Base-by-base conservation (phyloP, 2,888 invertebrate genomes). In the Hermaeophaga mercurialis region DNA sequence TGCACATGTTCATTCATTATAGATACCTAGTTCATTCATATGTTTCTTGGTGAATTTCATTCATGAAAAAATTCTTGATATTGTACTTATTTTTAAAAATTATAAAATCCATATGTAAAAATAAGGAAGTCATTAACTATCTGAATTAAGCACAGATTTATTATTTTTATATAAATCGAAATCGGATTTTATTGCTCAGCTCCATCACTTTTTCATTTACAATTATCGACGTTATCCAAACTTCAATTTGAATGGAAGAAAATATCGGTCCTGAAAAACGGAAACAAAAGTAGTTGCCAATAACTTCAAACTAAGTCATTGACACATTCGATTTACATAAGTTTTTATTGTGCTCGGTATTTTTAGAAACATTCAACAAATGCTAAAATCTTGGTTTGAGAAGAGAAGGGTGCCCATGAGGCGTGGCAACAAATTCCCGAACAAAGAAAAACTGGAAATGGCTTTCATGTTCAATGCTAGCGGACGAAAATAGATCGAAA, bases 401-500 rank as follows among this genome's bases (percentile, higher is more conserved):
- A 31, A 1, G 9, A 33, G 26, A 31, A 17, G 8, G 24, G 34
- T 22, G 34, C n/a, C n/a, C 19, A 36, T 36, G 36, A 38, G 28
- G 15, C 48, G 28, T 39, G 48, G 48, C 54, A 54, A 53, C n/a
- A 44, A 28, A 54, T 46, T 44, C 44, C 15, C 28, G 52, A 52
- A 58, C 54, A 63, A 60, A 63, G 58, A 55, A 54, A 56, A 54
- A 38, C 60, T 44, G 58, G 52, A 63, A 63, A 60, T 63, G 52
- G 54, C 57, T 56, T 54, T 56, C 56, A 46, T 52, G 56, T 61
- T 59, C 60, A 62, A 60, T 58, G 64, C 56, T 63, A 62, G 45
- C 15, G 15, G 33, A 65, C 67, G 38, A 58, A 66, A 59, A 60
- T 66, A 65, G 62, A 63, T 57, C 54, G 41, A 56, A 59, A 60